These are phyloP conservation scores for Bathynomus jamesi DNA, from an alignment of 1,140 invertebrate genomes.

Conservation along the genomic window DNA sequence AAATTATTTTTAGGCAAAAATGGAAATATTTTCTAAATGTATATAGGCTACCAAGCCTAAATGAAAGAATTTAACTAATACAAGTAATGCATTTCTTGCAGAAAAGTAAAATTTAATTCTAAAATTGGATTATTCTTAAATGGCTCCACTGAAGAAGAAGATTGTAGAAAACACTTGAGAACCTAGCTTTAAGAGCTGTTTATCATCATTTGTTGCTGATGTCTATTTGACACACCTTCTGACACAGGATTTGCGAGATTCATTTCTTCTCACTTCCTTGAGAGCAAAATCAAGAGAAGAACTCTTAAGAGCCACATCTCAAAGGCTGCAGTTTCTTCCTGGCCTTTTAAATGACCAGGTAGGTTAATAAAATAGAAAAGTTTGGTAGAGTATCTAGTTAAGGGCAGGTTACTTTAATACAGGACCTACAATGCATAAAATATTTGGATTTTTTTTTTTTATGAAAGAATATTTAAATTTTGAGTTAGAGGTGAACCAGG, in stretches of 20 bases:
- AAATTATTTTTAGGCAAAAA: too few species aligned
- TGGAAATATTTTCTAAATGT: too few species aligned
- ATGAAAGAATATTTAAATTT: too few species aligned
- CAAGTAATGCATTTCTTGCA: too few species aligned
- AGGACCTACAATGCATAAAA: too few species aligned
- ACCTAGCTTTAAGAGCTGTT: neutral
- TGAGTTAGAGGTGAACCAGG: too few species aligned
- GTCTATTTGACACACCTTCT: neutral
- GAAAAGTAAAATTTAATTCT: neutral
- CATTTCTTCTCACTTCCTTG: neutral
- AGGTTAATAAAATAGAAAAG: too few species aligned
- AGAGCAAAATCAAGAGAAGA: neutral
- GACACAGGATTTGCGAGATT: neutral
- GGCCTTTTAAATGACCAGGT: neutral
- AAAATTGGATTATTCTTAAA: neutral
- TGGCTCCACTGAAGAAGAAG: neutral
- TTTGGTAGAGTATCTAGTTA: too few species aligned
- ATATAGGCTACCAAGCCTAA: too few species aligned
- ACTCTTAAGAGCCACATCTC: neutral
- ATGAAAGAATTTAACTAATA: too few species aligned
- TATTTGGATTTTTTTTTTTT: too few species aligned
- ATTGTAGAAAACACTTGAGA: neutral
- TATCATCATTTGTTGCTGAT: neutral
- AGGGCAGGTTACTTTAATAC: too few species aligned
- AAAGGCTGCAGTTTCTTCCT: neutral